Evolutionary conservation across 1,140 invertebrate species (phyloP).

Genomic region (Drosophila rufa): DNA sequence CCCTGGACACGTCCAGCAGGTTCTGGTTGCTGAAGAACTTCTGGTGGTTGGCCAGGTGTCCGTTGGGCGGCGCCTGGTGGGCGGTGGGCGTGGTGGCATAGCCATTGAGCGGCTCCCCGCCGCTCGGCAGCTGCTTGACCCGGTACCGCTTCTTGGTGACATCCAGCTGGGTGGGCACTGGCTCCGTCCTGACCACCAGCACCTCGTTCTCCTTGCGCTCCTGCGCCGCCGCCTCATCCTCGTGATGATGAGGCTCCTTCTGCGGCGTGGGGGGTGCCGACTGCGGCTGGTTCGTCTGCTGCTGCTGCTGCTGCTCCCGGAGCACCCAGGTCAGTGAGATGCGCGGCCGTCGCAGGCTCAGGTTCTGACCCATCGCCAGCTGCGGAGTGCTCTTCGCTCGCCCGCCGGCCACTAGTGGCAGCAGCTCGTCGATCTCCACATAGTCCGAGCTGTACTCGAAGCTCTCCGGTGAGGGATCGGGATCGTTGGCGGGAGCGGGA

Average conservation of each 20-base stretch:
- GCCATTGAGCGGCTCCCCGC: conserved; percentile 73
- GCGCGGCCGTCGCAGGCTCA: conserved; percentile 88
- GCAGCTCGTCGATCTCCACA: conserved; percentile 81
- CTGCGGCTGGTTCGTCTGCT: conserved; percentile 55
- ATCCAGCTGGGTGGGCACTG: conserved; percentile 70
- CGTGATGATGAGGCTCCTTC: conserved; percentile 31
- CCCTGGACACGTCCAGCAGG: conserved; percentile 57
- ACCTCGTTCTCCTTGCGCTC: conserved; percentile 45
- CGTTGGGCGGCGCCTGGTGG: conserved; percentile 59
- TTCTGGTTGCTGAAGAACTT: conserved; percentile 85
- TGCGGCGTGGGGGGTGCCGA: conserved; percentile 58
- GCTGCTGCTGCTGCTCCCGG: conserved; percentile 86
- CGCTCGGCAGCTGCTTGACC: conserved; percentile 68
- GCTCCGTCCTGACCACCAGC: conserved; percentile 48
- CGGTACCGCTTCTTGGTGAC: conserved; percentile 75
- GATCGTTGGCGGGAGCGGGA: background rate
- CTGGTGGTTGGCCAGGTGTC: conserved; percentile 68
- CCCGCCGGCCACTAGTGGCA: conserved; percentile 56
- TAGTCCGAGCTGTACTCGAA: conserved; percentile 78
- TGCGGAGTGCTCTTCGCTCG: conserved; percentile 75
- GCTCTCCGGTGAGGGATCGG: conserved; percentile 17
- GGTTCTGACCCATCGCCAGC: conserved; percentile 86
- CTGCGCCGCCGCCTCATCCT: conserved; percentile 9
- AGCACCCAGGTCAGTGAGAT: conserved; percentile 90
- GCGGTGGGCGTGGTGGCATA: conserved; percentile 81